Percentiles rank a stretch among this genome's conserved stretches.
These are phyloP conservation scores for Drosophila pectinifera DNA, from an alignment of 1,140 invertebrate species.

Conservation along the genomic window DNA sequence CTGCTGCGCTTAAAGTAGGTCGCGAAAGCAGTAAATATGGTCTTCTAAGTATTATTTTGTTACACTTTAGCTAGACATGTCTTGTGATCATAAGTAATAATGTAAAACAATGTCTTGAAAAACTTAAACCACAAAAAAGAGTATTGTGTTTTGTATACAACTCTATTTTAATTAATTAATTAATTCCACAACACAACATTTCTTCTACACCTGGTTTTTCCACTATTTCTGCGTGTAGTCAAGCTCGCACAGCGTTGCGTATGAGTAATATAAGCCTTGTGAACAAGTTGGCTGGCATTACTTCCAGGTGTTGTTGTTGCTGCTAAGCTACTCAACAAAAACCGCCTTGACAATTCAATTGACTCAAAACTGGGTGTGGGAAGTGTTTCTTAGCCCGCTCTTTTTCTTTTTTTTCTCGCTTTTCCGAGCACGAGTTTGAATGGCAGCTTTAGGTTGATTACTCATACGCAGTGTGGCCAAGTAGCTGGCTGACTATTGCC, in stretches of 20 bases:
- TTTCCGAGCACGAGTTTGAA: slow-evolving; percentile 14
- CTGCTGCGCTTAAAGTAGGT: not conserved
- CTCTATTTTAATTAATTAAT: no score
- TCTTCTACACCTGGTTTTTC: slow-evolving; percentile 14
- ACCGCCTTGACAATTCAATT: slow-evolving; percentile 49
- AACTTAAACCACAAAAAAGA: no score
- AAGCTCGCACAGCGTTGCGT: slow-evolving; percentile 42
- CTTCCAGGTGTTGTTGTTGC: slow-evolving; percentile 29
- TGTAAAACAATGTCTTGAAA: no score
- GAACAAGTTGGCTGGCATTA: slow-evolving; percentile 27
- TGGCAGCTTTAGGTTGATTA: slow-evolving; percentile 51
- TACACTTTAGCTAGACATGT: not conserved
- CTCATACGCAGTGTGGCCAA: slow-evolving; percentile 64
- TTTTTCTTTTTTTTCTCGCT: slow-evolving; percentile 18
- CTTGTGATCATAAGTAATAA: no score
- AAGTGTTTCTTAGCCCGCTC: slow-evolving; percentile 14
- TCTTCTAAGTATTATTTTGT: not conserved
- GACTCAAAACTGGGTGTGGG: slow-evolving; percentile 39
- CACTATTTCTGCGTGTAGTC: not conserved
- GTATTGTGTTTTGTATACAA: no score
- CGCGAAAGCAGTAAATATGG: not conserved
- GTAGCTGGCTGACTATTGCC: slow-evolving; percentile 21
- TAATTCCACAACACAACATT: no score
- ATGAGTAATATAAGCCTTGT: slow-evolving; percentile 52
- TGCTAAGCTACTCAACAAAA: slow-evolving; percentile 14